phyloP scores from a whole-genome alignment of 2,888 invertebrate species.

The Eupithecia centaureata region DNA sequence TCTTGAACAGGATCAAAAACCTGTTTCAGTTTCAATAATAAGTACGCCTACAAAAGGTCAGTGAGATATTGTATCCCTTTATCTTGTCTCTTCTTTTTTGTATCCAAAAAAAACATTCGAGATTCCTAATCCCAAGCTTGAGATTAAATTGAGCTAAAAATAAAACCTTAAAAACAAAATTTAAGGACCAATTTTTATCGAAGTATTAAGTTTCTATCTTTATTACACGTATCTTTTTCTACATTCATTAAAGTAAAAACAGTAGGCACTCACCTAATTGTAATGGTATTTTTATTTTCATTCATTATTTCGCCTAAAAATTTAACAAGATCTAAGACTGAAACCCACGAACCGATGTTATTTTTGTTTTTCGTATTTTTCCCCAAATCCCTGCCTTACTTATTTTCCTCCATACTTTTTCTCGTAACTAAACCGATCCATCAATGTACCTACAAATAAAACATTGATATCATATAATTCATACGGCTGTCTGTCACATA shows the following conservation, averaged over 20 bases:
- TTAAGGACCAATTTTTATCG: not conserved
- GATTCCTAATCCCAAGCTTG: not conserved
- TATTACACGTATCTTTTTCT: too few relatives aligned
- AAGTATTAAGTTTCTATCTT: not conserved
- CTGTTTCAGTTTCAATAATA: constrained; percentile 8
- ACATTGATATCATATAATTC: not conserved
- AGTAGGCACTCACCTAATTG: too few relatives aligned
- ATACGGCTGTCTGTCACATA: not conserved
- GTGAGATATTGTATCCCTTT: constrained; percentile 1
- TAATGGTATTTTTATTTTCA: too few relatives aligned
- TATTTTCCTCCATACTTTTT: not conserved
- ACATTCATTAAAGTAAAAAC: too few relatives aligned
- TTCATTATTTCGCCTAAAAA: too few relatives aligned
- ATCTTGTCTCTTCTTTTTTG: not conserved
- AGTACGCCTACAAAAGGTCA: not conserved
- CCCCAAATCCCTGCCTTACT: not conserved
- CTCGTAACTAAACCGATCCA: not conserved
- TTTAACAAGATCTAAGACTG: too few relatives aligned
- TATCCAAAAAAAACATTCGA: not conserved
- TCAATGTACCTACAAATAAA: not conserved
- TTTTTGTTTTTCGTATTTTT: not conserved
- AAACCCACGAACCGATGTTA: not conserved
- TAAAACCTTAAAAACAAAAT: too few relatives aligned
- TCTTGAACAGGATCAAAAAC: not conserved
- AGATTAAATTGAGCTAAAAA: not conserved